Evolutionary conservation across 2,888 invertebrate genomes (phyloP).

Genomic region (Ceraclea dissimilis): DNA sequence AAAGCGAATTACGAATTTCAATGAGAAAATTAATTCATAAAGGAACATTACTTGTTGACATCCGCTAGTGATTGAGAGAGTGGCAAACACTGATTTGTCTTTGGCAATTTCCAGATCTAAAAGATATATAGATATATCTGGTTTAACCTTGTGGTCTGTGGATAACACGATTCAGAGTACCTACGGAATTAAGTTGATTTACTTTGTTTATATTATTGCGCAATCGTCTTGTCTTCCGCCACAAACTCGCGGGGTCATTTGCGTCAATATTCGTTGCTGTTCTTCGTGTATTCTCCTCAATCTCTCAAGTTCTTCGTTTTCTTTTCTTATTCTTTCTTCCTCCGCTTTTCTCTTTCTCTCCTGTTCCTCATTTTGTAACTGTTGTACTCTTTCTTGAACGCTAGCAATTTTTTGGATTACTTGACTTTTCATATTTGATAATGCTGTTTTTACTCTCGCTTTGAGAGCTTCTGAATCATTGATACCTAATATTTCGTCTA

Average conservation of each 20-base stretch:
- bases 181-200: too few relatives aligned
- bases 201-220: too few relatives aligned
- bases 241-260: not conserved
- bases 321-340: not conserved
- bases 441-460: not conserved
- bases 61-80: too few relatives aligned
- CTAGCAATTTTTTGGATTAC: not conserved
- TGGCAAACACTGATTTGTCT: too few relatives aligned
- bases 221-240: too few relatives aligned
- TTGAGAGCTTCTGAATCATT: not conserved
- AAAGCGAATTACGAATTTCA: too few relatives aligned
- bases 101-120: too few relatives aligned
- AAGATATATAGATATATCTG: too few relatives aligned
- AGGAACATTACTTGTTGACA: too few relatives aligned
- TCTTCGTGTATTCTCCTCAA: not conserved
- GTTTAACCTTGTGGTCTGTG: too few relatives aligned
- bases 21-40: too few relatives aligned
- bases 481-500: not conserved
- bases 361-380: not conserved
- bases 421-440: not conserved
- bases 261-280: not conserved
- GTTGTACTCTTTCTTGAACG: not conserved
- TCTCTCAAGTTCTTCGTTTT: not conserved
- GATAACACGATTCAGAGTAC: too few relatives aligned
- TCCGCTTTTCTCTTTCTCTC: not conserved